Conservation (phyloP, 2,113 vertebrate species). For the Pipra filicauda region DNA sequence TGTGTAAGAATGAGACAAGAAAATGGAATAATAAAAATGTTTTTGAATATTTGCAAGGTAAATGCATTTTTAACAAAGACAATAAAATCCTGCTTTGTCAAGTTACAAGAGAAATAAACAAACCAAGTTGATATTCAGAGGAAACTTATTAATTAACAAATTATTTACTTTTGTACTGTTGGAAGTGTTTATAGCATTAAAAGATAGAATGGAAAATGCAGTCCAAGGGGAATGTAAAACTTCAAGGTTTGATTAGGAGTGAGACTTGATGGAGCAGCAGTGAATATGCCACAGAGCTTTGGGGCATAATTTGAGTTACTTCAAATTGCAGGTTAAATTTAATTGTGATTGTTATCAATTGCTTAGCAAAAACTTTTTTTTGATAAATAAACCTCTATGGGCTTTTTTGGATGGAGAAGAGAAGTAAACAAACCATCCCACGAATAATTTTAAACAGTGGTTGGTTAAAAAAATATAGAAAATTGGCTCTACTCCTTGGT, state of each 20-base stretch:
- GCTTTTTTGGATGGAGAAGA: not conserved
- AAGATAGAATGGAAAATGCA: not conserved
- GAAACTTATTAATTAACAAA: slow-evolving; percentile 26
- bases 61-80: not conserved
- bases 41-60: not conserved
- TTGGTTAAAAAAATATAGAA: not conserved
- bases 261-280: slow-evolving; percentile 35
- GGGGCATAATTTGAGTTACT: slow-evolving; percentile 24
- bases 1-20: not conserved
- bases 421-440: slow-evolving; percentile 17
- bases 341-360: slow-evolving; percentile 45
- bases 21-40: not conserved
- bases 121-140: not conserved
- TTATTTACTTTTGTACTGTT: slow-evolving; percentile 32
- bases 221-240: slow-evolving; percentile 1
- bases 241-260: slow-evolving; percentile 38
- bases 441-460: not conserved
- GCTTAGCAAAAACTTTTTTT: not conserved
- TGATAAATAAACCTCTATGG: slow-evolving; percentile 21
- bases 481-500: not conserved
- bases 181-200: not conserved
- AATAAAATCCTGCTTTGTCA: not conserved
- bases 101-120: not conserved
- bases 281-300: slow-evolving; percentile 32
- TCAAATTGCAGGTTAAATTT: slow-evolving; percentile 44